phyloP scores from a whole-genome alignment of 2,888 invertebrate genomes.

The Hydraecia micacea region DNA sequence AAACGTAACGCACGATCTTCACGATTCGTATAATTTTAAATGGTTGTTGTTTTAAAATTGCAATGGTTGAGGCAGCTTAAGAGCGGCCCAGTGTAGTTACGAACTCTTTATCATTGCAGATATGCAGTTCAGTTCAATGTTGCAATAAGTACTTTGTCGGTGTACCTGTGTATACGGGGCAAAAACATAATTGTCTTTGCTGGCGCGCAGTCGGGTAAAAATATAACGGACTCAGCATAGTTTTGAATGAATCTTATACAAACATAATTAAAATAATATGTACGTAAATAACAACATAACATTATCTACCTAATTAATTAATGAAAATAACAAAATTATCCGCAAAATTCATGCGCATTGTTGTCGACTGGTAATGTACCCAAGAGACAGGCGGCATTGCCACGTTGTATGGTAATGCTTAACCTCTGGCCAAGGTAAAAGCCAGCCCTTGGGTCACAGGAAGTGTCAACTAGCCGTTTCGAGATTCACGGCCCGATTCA shows the following conservation, averaged over 20 bases:
- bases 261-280: no score
- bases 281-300: no score
- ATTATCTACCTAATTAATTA: no score
- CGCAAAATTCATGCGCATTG: neutral
- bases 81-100: slow-evolving; percentile 48
- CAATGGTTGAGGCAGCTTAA: slow-evolving; percentile 45
- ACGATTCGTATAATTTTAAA: slow-evolving; percentile 68
- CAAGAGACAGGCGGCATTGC: neutral
- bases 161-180: neutral
- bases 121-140: slow-evolving; percentile 29
- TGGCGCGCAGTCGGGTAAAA: neutral
- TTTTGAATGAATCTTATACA: neutral
- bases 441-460: neutral
- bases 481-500: neutral
- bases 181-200: neutral
- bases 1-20: slow-evolving; percentile 69
- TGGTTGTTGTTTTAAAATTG: slow-evolving; percentile 63
- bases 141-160: slow-evolving; percentile 30
- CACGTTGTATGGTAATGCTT: no score
- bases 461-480: neutral
- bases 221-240: neutral
- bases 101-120: slow-evolving; percentile 34
- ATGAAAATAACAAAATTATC: no score
- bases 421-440: neutral
- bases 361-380: neutral